phyloP scores from a whole-genome alignment of 2,797 vertebrate species.

The Tachyglossus aculeatus region DNA sequence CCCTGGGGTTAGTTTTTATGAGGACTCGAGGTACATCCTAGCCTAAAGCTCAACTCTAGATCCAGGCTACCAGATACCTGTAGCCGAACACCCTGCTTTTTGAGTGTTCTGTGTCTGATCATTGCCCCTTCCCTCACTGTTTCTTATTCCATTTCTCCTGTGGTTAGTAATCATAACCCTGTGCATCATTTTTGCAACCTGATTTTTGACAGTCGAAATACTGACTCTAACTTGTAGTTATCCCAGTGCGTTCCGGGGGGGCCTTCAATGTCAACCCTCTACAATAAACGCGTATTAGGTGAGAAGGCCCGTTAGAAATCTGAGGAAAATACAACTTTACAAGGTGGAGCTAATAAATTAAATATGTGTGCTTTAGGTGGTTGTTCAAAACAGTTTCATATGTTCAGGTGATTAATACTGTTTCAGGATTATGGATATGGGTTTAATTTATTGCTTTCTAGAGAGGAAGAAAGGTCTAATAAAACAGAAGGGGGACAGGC shows the following conservation, averaged over 20 bases:
- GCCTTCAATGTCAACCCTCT: not conserved
- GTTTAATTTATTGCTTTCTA: constrained; percentile 30
- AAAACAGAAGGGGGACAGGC: constrained; percentile 54
- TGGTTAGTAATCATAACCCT: not conserved
- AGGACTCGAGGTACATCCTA: not conserved
- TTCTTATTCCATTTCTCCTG: not conserved
- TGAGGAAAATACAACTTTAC: not conserved
- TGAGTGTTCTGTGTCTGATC: not conserved
- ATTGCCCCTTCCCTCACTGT: not conserved
- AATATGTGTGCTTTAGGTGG: not conserved
- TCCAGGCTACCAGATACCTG: not conserved
- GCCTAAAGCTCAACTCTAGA: not conserved
- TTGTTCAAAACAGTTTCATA: not conserved
- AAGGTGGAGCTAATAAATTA: not conserved
- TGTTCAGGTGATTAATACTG: constrained; percentile 28
- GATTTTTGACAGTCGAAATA: not conserved
- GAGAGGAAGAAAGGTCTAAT: constrained; percentile 54
- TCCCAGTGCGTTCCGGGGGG: not conserved
- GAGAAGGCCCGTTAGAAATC: not conserved
- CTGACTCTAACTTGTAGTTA: not conserved
- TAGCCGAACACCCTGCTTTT: constrained; percentile 4
- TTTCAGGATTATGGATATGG: not conserved
- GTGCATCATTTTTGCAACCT: not conserved
- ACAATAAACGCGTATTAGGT: constrained; percentile 28
- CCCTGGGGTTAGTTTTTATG: not conserved